Evolutionary conservation across 2,888 invertebrate species (phyloP), one percentile per base, ranked within the genome.

Genomic region (Thymelicus acteon): DNA sequence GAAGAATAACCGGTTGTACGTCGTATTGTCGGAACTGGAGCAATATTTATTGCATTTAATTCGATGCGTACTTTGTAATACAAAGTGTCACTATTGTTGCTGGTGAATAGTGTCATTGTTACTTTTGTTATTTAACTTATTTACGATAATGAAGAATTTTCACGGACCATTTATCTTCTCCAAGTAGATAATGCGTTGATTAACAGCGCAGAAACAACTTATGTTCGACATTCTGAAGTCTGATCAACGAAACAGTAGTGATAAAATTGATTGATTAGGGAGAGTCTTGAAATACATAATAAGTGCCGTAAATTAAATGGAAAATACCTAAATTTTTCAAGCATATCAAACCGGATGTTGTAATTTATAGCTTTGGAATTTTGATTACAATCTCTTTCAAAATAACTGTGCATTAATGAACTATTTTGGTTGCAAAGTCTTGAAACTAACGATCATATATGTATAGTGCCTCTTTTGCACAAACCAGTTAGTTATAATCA

Each of bases 131-230:
- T 71, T 70, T 68, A 75, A 76, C 85, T 86, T 89, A 89, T 91
- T 89, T 89, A 91, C 86, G 88, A 88, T 87, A 83, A 89, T 82
- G 83, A 79, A 79, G 77, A 80, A 86, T 90, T 89, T 88, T 86
- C 83, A 90, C 85, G 86, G 79, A 73, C 84, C 85, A 90, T 90
- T 90, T 83, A 86, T 78, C 83, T 80, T 82, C 76, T 75, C 78
- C 77, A 80, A 76, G 81, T 78, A 82, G 82, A 79, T 82, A 84
- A 81, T 77, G 75, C 79, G 70, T 67, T 72, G 68, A 49, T 69
- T 62, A 61, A 67, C 52, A 49, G 47, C 39, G 12, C 49, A 37
- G 49, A 67, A 71, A n/a, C 8, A n/a, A 7, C 49, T 52, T 5
- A 49, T n/a, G 49, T 15, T 52, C 7, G 15, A 52, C 15, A 52